Conservation (phyloP, 2,888 invertebrate species). For the Clistopyga incitator region DNA sequence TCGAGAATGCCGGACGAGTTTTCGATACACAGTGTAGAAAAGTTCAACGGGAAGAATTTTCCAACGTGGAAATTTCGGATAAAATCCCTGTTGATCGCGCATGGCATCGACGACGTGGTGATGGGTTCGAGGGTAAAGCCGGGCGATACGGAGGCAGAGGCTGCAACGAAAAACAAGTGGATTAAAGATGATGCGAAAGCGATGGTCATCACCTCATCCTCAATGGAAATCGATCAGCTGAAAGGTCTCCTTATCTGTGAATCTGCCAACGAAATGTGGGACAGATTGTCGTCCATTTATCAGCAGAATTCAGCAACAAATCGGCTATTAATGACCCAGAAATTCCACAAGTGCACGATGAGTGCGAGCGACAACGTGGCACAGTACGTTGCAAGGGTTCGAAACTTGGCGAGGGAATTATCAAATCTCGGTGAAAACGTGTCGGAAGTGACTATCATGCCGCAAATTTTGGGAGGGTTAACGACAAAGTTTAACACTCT, state of each 20-base stretch:
- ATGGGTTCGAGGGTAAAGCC: neutral
- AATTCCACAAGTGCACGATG: slow-evolving; percentile 18
- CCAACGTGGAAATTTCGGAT: slow-evolving; percentile 14
- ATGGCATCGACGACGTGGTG: slow-evolving; percentile 16
- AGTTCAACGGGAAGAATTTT: slow-evolving; percentile 1
- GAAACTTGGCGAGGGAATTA: slow-evolving; percentile 1
- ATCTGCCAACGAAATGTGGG: slow-evolving; percentile 65
- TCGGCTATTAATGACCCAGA: neutral
- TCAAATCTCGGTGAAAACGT: slow-evolving; percentile 12
- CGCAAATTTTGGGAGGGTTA: slow-evolving; percentile 10
- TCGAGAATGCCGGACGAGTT: slow-evolving; percentile 5
- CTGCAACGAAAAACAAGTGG: slow-evolving; percentile 53
- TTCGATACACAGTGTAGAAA: neutral
- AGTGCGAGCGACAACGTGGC: neutral
- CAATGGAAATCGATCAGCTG: slow-evolving; percentile 61
- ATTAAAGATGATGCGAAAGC: slow-evolving; percentile 66
- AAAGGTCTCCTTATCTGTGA: slow-evolving; percentile 63
- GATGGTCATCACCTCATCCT: slow-evolving; percentile 65
- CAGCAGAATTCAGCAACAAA: slow-evolving; percentile 55
- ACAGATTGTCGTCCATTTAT: slow-evolving; percentile 58
- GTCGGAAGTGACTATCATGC: slow-evolving; percentile 3
- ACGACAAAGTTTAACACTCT: slow-evolving; percentile 63
- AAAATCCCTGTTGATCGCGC: slow-evolving; percentile 7
- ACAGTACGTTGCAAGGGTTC: slow-evolving; percentile 8
- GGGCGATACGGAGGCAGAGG: neutral